Evolutionary conservation across 2,113 vertebrate species (phyloP), one percentile per base, ranked within the genome.

Genomic region (Leucoraja erinaceus): DNA sequence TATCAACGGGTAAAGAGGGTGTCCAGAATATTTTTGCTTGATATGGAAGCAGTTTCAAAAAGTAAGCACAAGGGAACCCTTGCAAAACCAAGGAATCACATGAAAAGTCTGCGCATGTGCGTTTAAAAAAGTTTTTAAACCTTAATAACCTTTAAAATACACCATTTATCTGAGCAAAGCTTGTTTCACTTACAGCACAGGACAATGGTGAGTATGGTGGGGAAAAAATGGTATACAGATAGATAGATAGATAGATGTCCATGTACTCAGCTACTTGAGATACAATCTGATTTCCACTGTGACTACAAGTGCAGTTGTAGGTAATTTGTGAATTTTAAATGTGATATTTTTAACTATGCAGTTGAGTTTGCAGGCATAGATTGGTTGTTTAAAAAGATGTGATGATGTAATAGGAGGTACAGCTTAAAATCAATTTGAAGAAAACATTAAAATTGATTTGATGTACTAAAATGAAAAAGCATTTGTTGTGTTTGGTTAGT

Each of bases 301-400:
- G 81, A 84, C 81, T 84, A 61, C 54, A n/a, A 25, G 5, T 83
- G 79, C 79, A 59, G 79, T 56, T 25, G 56, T 83, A 22, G 79
- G 20, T 22, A 83, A 22, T 83, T 12, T n/a, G 25, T 84, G 81
- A 84, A 84, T 84, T 84, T 84, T 84, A 84, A 83, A 56, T 84
- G 28, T 84, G 11, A 12, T 28, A n/a, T n/a, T n/a, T 84, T 84
- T 28, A 84, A 59, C 28, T 84, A 28, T 61, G 28, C 54, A 84
- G 28, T 14, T 83, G 47, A 84, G 12, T n/a, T 84, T 59, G 11
- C 81, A n/a, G 28, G 3, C 5, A 47, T 47, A 61, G 47, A n/a
- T 84, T 61, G 11, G 20, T 79, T 33, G 25, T 59, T 4, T 68
- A 18, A 61, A 70, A 22, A 70, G 31, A 20, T 90, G 20, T 59